phyloP scores from a whole-genome alignment of 1,140 invertebrate genomes.

The Temnothorax nylanderi region DNA sequence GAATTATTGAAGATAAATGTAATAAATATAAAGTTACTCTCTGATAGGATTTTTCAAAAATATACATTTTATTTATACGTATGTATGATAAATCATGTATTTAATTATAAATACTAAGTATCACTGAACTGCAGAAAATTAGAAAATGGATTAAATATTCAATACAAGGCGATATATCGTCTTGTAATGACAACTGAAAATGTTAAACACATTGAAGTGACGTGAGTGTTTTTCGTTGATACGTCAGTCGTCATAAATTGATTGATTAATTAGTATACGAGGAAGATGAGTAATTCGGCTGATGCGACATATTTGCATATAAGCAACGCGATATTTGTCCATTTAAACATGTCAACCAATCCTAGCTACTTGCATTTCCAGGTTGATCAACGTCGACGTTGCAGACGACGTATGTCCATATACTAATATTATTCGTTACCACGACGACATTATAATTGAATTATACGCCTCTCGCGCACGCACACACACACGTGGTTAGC shows the following conservation, averaged over 20 bases:
- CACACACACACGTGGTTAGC: neutral
- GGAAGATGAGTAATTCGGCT: conserved; percentile 18
- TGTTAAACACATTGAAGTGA: neutral
- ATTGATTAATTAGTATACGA: conserved; percentile 5
- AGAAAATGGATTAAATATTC: neutral
- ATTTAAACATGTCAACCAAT: conserved; percentile 40
- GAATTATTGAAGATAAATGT: neutral
- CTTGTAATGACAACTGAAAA: neutral
- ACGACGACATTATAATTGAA: conserved; percentile 64
- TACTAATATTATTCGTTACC: conserved; percentile 61
- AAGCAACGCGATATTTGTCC: conserved; percentile 8
- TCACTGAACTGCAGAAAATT: neutral
- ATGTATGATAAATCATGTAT: neutral
- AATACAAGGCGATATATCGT: neutral
- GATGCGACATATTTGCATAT: conserved; percentile 14
- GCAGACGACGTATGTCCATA: conserved; percentile 65
- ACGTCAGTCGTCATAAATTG: neutral
- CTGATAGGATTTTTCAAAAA: neutral
- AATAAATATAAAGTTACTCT: neutral
- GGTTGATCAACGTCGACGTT: conserved; percentile 57
- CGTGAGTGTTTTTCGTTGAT: neutral
- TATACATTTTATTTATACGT: neutral
- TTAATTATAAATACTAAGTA: neutral
- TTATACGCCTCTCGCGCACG: conserved; percentile 18
- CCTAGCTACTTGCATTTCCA: conserved; percentile 30